Conservation (phyloP, 1,140 invertebrate species). For the Medauroidea extradentata region DNA sequence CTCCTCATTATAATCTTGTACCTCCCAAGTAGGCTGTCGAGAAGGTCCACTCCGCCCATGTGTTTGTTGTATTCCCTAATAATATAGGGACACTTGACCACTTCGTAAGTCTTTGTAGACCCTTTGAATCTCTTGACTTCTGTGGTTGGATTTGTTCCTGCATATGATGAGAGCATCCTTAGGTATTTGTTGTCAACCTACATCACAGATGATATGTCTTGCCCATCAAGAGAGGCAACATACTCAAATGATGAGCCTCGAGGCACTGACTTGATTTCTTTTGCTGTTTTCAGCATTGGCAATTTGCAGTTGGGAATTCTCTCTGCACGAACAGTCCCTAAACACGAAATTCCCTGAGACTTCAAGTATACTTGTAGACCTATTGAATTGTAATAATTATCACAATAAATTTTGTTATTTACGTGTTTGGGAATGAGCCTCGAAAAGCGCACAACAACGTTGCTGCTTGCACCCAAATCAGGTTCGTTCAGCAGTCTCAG, state of each 20-base stretch:
- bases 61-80: conserved; percentile 45
- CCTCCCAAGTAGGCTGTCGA: conserved; percentile 41
- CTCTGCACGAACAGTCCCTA: conserved; percentile 14
- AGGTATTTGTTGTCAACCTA: too few relatives aligned
- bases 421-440: conserved; percentile 13
- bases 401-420: conserved; percentile 22
- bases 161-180: too few relatives aligned
- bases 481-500: conserved; percentile 11
- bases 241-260: too few relatives aligned
- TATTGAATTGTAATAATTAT: conserved; percentile 33
- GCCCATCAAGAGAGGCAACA: too few relatives aligned
- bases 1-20: conserved; percentile 42
- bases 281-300: too few relatives aligned
- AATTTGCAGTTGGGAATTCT: conserved; percentile 12
- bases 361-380: conserved; percentile 25
- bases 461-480: conserved; percentile 19
- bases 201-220: too few relatives aligned
- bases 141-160: too few relatives aligned
- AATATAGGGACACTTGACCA: conserved; percentile 38
- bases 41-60: conserved; percentile 47
- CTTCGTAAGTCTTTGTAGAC: background rate
- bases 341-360: conserved; percentile 26
- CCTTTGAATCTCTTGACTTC: background rate
- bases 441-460: conserved; percentile 20
- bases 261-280: too few relatives aligned